Conservation (phyloP, 2,797 vertebrate genomes). For the Erethizon dorsatum region DNA sequence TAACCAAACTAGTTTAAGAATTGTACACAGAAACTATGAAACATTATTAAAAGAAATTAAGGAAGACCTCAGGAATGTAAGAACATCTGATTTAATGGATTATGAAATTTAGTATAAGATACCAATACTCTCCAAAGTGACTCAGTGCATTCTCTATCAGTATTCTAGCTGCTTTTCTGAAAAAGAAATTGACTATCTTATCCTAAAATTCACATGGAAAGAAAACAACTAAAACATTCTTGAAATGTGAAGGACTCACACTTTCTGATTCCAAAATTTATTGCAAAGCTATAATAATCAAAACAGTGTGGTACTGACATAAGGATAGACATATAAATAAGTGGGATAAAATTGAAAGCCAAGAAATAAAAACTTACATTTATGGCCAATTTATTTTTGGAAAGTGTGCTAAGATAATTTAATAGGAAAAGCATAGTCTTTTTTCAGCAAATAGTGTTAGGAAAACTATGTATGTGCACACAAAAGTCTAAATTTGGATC, state of each 20-base stretch:
- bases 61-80: neutral
- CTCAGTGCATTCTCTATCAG: neutral
- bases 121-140: neutral
- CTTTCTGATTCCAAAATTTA: neutral
- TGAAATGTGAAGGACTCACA: constrained; percentile 12
- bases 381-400: neutral
- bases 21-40: neutral
- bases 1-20: neutral
- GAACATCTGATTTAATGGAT: neutral
- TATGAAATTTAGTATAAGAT: neutral
- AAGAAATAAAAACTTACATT: neutral
- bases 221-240: neutral
- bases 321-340: neutral
- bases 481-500: neutral
- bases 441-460: neutral
- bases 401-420: neutral
- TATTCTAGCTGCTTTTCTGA: neutral
- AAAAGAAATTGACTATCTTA: neutral
- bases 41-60: constrained; percentile 9
- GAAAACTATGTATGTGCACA: neutral
- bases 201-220: neutral
- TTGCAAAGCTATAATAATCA: neutral
- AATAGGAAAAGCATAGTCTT: neutral
- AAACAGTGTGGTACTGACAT: neutral
- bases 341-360: neutral